These are phyloP conservation scores for Scolopax mira DNA, from an alignment of 2,113 vertebrate genomes.

Conservation along the genomic window DNA sequence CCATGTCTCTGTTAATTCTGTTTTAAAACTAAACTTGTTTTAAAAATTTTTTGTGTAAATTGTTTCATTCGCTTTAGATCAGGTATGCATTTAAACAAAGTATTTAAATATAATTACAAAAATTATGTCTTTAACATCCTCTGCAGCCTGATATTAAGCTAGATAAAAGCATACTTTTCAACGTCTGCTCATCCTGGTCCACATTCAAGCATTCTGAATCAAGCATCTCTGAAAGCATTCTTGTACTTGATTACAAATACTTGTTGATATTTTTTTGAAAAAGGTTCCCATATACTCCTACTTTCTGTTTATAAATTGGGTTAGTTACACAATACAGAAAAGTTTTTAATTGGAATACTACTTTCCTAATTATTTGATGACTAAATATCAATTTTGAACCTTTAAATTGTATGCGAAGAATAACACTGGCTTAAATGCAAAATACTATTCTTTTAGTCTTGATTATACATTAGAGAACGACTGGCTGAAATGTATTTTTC, in stretches of 20 bases:
- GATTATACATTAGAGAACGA: not conserved
- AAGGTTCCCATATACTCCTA: not conserved
- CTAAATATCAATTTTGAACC: not conserved
- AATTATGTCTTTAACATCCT: not conserved
- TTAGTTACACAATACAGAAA: not conserved
- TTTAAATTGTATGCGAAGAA: not conserved
- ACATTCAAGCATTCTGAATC: not conserved
- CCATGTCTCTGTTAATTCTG: not conserved
- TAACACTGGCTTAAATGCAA: not conserved
- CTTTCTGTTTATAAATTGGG: not conserved
- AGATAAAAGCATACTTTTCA: not conserved
- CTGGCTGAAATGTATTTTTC: not conserved
- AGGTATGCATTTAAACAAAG: not conserved
- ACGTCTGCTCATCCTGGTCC: not conserved
- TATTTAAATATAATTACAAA: not conserved
- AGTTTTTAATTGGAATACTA: not conserved
- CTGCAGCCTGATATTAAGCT: not conserved
- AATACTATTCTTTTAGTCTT: not conserved
- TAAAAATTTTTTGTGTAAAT: not conserved
- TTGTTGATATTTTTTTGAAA: not conserved
- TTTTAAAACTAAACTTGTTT: not conserved
- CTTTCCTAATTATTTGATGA: not conserved
- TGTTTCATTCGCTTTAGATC: not conserved
- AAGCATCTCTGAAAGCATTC: not conserved
- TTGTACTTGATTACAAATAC: not conserved